Conservation (phyloP, 30 jellyfish, hydroid and myxozoan genomes). For the Phacellophora camtschatica region DNA sequence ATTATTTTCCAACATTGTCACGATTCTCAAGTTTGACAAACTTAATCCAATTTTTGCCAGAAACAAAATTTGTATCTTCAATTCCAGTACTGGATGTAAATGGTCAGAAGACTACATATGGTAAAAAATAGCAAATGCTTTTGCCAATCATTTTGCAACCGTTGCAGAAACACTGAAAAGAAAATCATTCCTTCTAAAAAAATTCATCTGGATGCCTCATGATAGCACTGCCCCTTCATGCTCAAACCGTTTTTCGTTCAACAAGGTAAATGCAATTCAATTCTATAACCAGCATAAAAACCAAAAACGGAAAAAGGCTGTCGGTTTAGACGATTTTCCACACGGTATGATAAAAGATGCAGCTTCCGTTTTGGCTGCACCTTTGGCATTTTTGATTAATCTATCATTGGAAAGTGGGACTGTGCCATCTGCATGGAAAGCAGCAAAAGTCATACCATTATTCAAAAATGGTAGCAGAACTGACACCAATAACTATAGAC, state of each 20-base stretch:
- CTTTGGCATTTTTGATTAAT: constrained; percentile 13
- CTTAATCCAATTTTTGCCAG: no score
- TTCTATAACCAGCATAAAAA: constrained; percentile 25
- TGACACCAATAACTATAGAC: constrained; percentile 58
- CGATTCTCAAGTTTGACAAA: no score
- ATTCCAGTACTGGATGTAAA: constrained; percentile 27
- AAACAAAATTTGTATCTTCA: neutral
- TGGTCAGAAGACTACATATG: constrained; percentile 44
- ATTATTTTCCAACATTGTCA: no score
- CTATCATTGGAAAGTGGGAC: constrained; percentile 35
- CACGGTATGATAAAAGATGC: constrained; percentile 35
- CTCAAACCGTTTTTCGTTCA: constrained; percentile 24
- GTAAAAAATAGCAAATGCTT: constrained; percentile 23
- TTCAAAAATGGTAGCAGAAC: constrained; percentile 40
- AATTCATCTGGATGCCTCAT: constrained; percentile 52
- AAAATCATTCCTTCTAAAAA: neutral
- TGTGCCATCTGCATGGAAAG: constrained; percentile 69
- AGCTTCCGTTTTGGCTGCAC: constrained; percentile 38
- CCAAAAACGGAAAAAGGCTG: constrained; percentile 42
- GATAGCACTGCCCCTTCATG: constrained; percentile 7
- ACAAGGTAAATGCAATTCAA: constrained; percentile 28
- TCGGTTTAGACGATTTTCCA: constrained; percentile 21
- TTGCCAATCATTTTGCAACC: constrained; percentile 46
- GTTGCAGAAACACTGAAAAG: neutral
- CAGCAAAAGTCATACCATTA: constrained; percentile 63